phyloP scores from a whole-genome alignment of 2,797 vertebrate genomes.

The Dromococcyx pavoninus region DNA sequence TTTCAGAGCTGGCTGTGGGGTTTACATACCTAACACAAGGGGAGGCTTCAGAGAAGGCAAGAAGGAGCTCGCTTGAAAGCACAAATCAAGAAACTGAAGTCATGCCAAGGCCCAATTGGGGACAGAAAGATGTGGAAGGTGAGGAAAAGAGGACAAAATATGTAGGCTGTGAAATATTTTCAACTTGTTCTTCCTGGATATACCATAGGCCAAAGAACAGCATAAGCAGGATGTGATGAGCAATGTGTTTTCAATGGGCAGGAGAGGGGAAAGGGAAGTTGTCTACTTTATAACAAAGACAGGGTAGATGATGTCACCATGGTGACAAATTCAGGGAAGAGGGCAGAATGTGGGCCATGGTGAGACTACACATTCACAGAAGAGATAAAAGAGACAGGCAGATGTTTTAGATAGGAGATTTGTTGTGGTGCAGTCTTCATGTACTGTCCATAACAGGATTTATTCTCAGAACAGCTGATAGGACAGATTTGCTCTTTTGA shows the following conservation, averaged over 20 bases:
- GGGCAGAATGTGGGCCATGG: neutral
- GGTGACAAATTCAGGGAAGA: neutral
- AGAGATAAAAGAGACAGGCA: neutral
- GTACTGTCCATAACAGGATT: neutral
- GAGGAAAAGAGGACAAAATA: neutral
- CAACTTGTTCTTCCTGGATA: neutral
- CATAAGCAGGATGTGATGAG: neutral
- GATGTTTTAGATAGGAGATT: neutral
- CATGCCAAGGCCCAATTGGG: accelerated
- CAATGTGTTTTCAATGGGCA: neutral
- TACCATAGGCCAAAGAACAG: neutral
- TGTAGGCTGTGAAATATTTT: neutral
- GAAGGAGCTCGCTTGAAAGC: neutral
- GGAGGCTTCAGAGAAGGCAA: neutral
- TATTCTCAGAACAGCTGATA: neutral
- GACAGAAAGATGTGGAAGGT: neutral
- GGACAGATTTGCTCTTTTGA: neutral
- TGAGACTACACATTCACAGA: neutral
- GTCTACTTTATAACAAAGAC: accelerated
- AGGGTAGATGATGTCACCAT: neutral
- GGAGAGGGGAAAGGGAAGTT: neutral
- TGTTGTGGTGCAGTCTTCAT: accelerated
- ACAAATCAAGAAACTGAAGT: neutral
- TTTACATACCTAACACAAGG: neutral
- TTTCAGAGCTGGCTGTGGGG: neutral